Percentiles rank a stretch among this genome's conserved stretches.
These are phyloP conservation scores for Tolmerus cingulatus DNA, from an alignment of 2,888 invertebrate species.

Conservation along the genomic window DNA sequence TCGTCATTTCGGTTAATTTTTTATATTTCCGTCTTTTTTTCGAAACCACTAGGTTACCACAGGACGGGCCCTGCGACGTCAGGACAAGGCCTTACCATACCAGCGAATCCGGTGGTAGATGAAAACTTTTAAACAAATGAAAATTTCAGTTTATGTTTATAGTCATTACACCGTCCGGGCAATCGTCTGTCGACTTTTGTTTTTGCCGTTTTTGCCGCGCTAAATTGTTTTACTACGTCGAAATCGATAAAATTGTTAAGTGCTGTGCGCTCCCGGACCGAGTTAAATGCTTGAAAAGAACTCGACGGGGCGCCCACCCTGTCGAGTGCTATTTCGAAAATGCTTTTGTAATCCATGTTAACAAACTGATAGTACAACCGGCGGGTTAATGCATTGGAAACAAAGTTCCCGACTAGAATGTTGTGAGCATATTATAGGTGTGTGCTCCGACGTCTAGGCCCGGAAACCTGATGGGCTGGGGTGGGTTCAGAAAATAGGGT, in stretches of 20 bases:
- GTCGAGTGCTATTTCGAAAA: conserved; percentile 22
- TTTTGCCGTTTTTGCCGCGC: neutral
- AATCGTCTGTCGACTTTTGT: conserved; percentile 11
- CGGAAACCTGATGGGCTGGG: neutral
- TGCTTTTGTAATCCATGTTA: conserved; percentile 41
- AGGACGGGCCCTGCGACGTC: neutral
- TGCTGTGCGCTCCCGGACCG: neutral
- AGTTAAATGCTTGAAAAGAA: conserved; percentile 20
- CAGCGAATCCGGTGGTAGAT: neutral
- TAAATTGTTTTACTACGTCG: conserved; percentile 35
- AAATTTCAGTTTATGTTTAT: conserved; percentile 29
- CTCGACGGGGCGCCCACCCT: neutral
- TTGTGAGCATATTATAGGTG: conserved; percentile 23
- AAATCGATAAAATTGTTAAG: conserved; percentile 40
- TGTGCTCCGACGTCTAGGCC: neutral
- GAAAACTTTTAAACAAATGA: conserved; percentile 27
- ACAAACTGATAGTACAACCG: conserved; percentile 40
- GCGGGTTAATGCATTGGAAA: conserved; percentile 39
- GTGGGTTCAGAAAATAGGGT: neutral
- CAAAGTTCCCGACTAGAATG: conserved; percentile 25
- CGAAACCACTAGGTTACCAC: neutral
- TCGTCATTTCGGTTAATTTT: neutral
- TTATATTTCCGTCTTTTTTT: neutral
- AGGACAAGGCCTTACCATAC: neutral
- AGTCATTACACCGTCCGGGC: conserved; percentile 4